These are phyloP conservation scores for Scaeva pyrastri DNA, from an alignment of 2,888 invertebrate species.

Conservation along the genomic window DNA sequence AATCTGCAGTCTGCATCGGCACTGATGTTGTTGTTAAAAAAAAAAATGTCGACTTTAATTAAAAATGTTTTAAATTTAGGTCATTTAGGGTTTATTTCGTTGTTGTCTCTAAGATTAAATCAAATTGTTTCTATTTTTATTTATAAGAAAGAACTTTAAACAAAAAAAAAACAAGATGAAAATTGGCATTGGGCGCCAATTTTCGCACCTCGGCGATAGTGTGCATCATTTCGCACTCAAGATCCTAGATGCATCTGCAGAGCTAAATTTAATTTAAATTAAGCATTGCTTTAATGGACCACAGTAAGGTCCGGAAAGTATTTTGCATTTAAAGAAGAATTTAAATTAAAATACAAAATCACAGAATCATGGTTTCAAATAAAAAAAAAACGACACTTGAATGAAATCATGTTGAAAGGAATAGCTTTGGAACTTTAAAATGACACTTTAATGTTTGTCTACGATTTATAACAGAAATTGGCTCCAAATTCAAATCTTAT, in stretches of 20 bases:
- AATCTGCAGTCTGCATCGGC: no score
- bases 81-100: constrained; percentile 55
- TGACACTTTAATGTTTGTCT: no score
- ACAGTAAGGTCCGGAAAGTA: background rate
- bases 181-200: constrained; percentile 71
- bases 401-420: no score
- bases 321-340: background rate
- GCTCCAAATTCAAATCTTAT: no score
- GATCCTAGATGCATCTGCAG: background rate
- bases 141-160: constrained; percentile 3
- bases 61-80: constrained; percentile 65
- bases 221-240: constrained; percentile 21
- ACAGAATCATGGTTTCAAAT: no score
- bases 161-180: background rate
- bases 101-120: background rate
- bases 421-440: no score
- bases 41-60: constrained; percentile 61
- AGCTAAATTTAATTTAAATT: constrained; percentile 8
- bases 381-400: no score
- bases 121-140: constrained; percentile 31
- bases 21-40: constrained; percentile 1
- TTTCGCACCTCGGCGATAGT: constrained; percentile 29
- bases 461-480: no score
- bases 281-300: constrained; percentile 23
- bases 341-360: no score